A percentile compares a stretch with the other conserved stretches of the same genome.
Conservation (phyloP, 92 coral and sea anemone species). For the Plumapathes pennacea region DNA sequence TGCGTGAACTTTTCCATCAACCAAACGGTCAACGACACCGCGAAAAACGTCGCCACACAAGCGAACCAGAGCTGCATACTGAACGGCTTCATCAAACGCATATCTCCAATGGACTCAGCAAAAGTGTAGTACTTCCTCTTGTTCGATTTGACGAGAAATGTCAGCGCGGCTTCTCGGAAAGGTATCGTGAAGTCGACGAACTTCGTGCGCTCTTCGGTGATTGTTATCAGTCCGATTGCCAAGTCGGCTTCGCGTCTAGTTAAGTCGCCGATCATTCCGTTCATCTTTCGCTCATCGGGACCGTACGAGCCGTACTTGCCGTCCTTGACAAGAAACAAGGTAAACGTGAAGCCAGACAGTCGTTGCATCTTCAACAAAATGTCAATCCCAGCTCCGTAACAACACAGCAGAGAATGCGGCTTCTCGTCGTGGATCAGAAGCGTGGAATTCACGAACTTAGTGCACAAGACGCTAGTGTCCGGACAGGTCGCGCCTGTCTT, state of each 20-base stretch:
- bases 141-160: slow-evolving; percentile 51
- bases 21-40: slow-evolving; percentile 58
- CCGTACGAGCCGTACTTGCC: slow-evolving; percentile 81
- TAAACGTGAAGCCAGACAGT: slow-evolving; percentile 63
- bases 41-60: slow-evolving; percentile 61
- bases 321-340: slow-evolving; percentile 76
- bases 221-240: slow-evolving; percentile 78
- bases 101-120: slow-evolving; percentile 59
- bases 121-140: slow-evolving; percentile 45
- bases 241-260: slow-evolving; percentile 80
- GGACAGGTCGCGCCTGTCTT: slow-evolving; percentile 64
- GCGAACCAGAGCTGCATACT: slow-evolving; percentile 62
- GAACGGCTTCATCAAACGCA: slow-evolving; percentile 83
- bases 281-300: slow-evolving; percentile 61
- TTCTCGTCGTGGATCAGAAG: background rate
- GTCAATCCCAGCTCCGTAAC: slow-evolving; percentile 78
- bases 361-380: slow-evolving; percentile 49
- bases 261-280: slow-evolving; percentile 93
- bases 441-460: slow-evolving; percentile 26
- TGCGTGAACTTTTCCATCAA: slow-evolving; percentile 50
- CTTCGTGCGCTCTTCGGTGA: slow-evolving; percentile 70
- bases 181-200: slow-evolving; percentile 84
- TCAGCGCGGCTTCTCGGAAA: slow-evolving; percentile 71
- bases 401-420: slow-evolving; percentile 28
- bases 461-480: slow-evolving; percentile 54